phyloP scores from a whole-genome alignment of 2,888 invertebrate species.

The Neoascia interrupta region DNA sequence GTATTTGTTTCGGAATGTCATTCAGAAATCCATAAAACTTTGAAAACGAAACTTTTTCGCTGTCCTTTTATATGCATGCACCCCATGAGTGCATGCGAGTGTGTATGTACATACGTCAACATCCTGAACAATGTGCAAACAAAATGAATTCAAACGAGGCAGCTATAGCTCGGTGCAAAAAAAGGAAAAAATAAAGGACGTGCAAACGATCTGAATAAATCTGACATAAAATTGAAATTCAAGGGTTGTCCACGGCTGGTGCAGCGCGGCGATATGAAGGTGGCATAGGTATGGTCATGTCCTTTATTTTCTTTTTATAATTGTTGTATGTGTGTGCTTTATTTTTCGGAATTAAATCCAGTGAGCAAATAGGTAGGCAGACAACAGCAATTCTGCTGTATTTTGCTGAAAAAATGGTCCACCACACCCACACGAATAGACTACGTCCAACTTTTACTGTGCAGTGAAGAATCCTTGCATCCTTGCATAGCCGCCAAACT shows the following conservation, averaged over 20 bases:
- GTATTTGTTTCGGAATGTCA: constrained; percentile 26
- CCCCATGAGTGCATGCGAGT: neutral
- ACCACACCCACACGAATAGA: neutral
- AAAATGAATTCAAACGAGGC: constrained; percentile 2
- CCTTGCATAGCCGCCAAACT: too few species aligned
- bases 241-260: constrained; percentile 30
- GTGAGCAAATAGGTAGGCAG: constrained; percentile 53
- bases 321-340: neutral
- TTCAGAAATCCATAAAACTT: constrained; percentile 39
- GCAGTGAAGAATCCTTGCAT: constrained; percentile 7
- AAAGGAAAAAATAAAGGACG: constrained; percentile 42
- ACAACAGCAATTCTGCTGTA: constrained; percentile 39
- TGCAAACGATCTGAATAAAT: constrained; percentile 68
- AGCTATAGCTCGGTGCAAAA: neutral
- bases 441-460: constrained; percentile 28
- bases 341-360: constrained; percentile 32
- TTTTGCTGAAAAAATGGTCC: neutral
- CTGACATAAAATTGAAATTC: constrained; percentile 66
- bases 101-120: neutral
- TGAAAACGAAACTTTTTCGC: constrained; percentile 3
- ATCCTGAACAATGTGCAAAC: neutral
- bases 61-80: constrained; percentile 37
- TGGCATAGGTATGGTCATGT: neutral
- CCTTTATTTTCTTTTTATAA: neutral
- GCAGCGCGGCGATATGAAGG: neutral